Percentiles rank a stretch among this genome's conserved stretches.
These are phyloP conservation scores for Hemistola chrysoprasaria DNA, from an alignment of 2,888 invertebrate genomes.

Conservation along the genomic window DNA sequence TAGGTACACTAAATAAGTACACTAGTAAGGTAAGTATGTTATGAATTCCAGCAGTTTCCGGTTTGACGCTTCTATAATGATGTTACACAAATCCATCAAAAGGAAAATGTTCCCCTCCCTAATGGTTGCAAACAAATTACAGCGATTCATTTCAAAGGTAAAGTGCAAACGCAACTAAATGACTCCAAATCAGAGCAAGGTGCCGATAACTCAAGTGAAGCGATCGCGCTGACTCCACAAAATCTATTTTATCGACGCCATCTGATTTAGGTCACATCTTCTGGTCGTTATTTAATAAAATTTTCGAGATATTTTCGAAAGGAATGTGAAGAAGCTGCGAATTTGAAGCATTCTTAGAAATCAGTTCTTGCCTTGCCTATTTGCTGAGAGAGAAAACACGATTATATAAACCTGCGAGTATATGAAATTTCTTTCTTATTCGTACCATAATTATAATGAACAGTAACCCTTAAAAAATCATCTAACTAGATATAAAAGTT, in stretches of 20 bases:
- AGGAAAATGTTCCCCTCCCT: conserved; percentile 4
- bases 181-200: conserved; percentile 59
- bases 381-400: conserved; percentile 6
- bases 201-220: conserved; percentile 61
- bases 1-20: too few relatives aligned
- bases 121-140: conserved; percentile 19
- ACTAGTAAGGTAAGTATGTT: too few relatives aligned
- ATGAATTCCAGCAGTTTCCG: too few relatives aligned
- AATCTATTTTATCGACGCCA: conserved; percentile 55
- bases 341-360: conserved; percentile 1
- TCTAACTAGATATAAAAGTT: too few relatives aligned
- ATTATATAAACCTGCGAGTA: conserved; percentile 3
- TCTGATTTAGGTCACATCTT: conserved; percentile 56
- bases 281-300: conserved; percentile 44
- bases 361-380: conserved; percentile 2
- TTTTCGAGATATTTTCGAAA: conserved; percentile 17
- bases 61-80: too few relatives aligned
- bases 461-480: too few relatives aligned
- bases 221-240: conserved; percentile 52
- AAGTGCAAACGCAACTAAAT: conserved; percentile 63
- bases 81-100: not conserved
- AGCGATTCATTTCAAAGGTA: conserved; percentile 51
- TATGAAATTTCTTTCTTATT: too few relatives aligned
- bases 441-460: too few relatives aligned
- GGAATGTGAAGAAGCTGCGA: conserved; percentile 7